Base-by-base conservation (phyloP, 2,113 vertebrate species). In the Nothoprocta pentlandii region DNA sequence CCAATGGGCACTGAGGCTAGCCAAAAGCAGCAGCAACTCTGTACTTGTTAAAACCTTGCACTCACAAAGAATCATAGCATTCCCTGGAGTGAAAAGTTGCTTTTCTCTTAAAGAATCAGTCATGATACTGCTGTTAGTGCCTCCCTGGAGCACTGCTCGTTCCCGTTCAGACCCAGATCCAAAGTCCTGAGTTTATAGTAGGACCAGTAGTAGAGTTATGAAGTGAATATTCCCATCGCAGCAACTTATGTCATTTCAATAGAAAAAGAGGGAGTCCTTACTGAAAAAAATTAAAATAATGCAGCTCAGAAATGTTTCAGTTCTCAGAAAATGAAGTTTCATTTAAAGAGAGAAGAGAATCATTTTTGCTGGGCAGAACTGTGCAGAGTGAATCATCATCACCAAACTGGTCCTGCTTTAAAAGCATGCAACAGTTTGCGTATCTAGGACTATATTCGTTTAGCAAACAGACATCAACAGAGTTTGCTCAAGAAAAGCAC, bases 381-480 rank as follows among this genome's bases (percentile, higher is more conserved):
- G 39, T 0, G 0, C 32, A 42, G 59, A 93, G 49, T 96, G 94
- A 97, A 87, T 96, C 96, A 96, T 87, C 91, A 91, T 54, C 11
- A 76, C 87, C 91, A 95, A 96, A 96, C 62, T 34, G 89, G 63
- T 54, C 91, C 69, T 89, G 39, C 87, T 89, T 80, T 79, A 90
- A 49, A 97, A 91, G 75, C 59, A 5, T 39, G 70, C 84, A 92
- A 82, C 89, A 80, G 89, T 96, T 93, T 93, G 87, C 87, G 62
- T 67, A 58, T 74, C 84, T 74, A 85, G 75, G 89, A 81, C 4
- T 5, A 73, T 54, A 16, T 17, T 82, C 47, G 1, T 90, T 93
- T 84, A 89, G 91, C 86, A 96, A 96, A 92, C 91, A 91, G 83
- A 87, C 44, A 0, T 75, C 89, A 96, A 96, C 95, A 96, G 80